phyloP scores from a whole-genome alignment of 2,888 invertebrate genomes.

The Synergus gifuensis region DNA sequence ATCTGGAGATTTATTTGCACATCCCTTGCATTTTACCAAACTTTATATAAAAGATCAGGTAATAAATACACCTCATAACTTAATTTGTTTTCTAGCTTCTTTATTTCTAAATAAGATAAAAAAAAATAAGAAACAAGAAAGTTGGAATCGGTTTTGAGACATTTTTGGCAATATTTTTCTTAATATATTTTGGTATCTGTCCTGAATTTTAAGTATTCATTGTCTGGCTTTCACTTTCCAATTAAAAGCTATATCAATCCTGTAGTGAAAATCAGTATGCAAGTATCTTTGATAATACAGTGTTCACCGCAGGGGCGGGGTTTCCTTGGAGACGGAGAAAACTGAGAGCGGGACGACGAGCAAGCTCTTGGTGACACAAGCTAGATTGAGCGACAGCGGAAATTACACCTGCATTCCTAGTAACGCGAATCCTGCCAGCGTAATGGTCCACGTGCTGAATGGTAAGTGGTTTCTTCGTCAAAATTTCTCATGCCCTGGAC shows the following conservation, averaged over 20 bases:
- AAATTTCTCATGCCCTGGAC: conserved; percentile 43
- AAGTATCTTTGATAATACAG: conserved; percentile 75
- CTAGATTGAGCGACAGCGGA: conserved; percentile 90
- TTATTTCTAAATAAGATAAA: too few species aligned
- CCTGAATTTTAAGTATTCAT: not conserved
- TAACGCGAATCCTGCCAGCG: conserved; percentile 78
- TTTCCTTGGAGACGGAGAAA: conserved; percentile 92
- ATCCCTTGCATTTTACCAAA: too few species aligned
- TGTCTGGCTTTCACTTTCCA: not conserved
- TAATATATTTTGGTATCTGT: not conserved
- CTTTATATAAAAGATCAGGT: too few species aligned
- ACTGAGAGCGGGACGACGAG: conserved; percentile 90
- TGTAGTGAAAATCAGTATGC: conserved; percentile 53
- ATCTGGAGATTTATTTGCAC: too few species aligned
- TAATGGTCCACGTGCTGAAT: conserved; percentile 76
- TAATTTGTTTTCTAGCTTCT: too few species aligned
- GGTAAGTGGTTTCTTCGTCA: conserved; percentile 68
- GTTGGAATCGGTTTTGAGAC: not conserved
- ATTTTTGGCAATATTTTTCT: not conserved
- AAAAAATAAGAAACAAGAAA: too few species aligned
- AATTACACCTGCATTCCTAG: conserved; percentile 95
- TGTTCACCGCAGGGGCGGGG: conserved; percentile 88
- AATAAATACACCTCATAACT: too few species aligned
- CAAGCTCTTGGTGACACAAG: conserved; percentile 89
- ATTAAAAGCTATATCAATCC: not conserved